Base-by-base conservation (phyloP, 2,888 invertebrate genomes). In the Ditylenchus weischeri region DNA sequence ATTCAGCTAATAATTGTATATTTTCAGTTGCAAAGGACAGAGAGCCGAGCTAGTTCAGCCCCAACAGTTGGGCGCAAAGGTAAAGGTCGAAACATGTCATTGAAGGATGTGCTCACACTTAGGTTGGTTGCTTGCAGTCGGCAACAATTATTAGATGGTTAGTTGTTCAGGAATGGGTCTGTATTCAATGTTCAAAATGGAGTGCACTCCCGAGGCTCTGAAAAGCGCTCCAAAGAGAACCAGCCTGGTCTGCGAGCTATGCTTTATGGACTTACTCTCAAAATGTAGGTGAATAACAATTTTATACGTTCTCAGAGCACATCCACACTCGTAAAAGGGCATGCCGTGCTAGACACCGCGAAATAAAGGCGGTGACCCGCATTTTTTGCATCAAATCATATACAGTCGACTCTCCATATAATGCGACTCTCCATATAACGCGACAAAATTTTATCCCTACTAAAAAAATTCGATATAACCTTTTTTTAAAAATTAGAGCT, bases 201-300 rank as follows among this genome's bases (percentile, higher is more conserved):
- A 11, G 43, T 43, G 13, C 11, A 15, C 43, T 43, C 43, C 8
- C 43, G 43, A 43, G 43, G 43, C 43, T 43, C 43, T 8, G 29
- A 54, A 18, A 54, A 54, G 54, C 54, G 54, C 13, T 54, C 54
- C 54, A 54, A n/a, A 54, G 54, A 54, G 29, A 29, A 2, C 23
- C 54, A 62, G 29, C 62, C 62, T 7, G 62, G 62, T 13, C 48
- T 62, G 48, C 62, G 62, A 38, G 62, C 62, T n/a, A 62, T 62
- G 62, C 62, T 62, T 21, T 62, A 62, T 21, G 62, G 62, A 38
- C 23, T 62, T 18, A 43, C 62, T n/a, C n/a, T 62, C 19, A 62
- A 62, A 62, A 62, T 62, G 62, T 62, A 62, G n/a, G 8, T 43
- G 43, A 43, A 15, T 8, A 43, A 43, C 15, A 1, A 15, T 8